Conservation (phyloP, 2,888 invertebrate species). For the Nemotelus pantherinus region DNA sequence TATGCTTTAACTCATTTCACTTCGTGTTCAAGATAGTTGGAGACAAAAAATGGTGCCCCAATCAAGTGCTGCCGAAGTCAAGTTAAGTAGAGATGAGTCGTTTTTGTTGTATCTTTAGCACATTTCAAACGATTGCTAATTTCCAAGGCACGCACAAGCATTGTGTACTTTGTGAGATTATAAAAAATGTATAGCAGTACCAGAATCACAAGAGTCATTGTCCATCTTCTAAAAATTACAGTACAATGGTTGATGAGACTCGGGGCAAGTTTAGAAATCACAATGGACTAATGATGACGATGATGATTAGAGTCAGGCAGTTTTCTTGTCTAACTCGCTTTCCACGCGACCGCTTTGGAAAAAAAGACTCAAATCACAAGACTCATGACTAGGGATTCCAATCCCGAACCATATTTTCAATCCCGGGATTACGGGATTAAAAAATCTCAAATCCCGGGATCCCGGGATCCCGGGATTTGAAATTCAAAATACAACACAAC, state of each 20-base stretch:
- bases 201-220: slow-evolving; percentile 17
- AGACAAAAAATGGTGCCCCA: too few species aligned
- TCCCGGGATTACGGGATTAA: too few species aligned
- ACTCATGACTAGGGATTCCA: too few species aligned
- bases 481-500: too few species aligned
- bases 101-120: slow-evolving; percentile 19
- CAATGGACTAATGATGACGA: neutral
- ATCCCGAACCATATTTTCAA: too few species aligned
- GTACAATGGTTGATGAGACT: neutral
- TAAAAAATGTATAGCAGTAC: slow-evolving; percentile 12
- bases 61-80: too few species aligned
- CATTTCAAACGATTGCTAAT: slow-evolving; percentile 17
- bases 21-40: too few species aligned
- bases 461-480: too few species aligned
- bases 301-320: neutral
- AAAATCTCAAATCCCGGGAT: too few species aligned
- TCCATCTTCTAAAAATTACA: neutral
- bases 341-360: too few species aligned
- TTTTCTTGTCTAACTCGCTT: neutral
- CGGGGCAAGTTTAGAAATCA: neutral
- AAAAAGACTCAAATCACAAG: too few species aligned
- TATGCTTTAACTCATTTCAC: neutral
- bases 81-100: neutral
- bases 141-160: slow-evolving; percentile 19
- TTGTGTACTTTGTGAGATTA: neutral